phyloP scores from a whole-genome alignment of 2,888 invertebrate genomes.

The Tridacna crocea region DNA sequence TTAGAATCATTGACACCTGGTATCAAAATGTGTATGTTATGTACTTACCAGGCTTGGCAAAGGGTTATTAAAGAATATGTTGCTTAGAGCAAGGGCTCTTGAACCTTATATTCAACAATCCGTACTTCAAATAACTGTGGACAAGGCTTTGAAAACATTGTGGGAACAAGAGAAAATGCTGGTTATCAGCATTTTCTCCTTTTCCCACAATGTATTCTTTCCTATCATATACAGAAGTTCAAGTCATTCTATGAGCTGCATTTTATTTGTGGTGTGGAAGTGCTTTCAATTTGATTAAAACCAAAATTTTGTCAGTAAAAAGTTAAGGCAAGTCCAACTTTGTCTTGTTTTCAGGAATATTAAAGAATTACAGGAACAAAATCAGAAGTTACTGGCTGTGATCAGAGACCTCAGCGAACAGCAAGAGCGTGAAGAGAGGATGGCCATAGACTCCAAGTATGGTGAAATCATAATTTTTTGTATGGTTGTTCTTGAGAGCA shows the following conservation, averaged over 20 bases:
- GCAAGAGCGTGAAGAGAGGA: constrained; percentile 91
- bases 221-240: too few species aligned
- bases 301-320: too few species aligned
- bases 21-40: too few species aligned
- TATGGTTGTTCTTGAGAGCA: too few species aligned
- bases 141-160: not conserved
- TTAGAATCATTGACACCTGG: too few species aligned
- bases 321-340: too few species aligned
- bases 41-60: too few species aligned
- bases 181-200: not conserved
- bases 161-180: too few species aligned
- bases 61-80: too few species aligned
- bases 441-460: constrained; percentile 83
- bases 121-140: too few species aligned
- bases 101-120: too few species aligned
- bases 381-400: constrained; percentile 92
- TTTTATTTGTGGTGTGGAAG: not conserved
- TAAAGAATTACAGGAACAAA: constrained; percentile 94
- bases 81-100: too few species aligned
- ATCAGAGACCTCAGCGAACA: constrained; percentile 93
- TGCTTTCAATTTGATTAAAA: not conserved
- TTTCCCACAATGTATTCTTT: not conserved
- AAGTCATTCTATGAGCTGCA: not conserved
- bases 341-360: constrained; percentile 87
- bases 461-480: not conserved